A percentile compares a stretch with the other conserved stretches of the same genome.
These are phyloP conservation scores for Pachymerium ferrugineum DNA, from an alignment of 2,888 invertebrate genomes.

Conservation along the genomic window DNA sequence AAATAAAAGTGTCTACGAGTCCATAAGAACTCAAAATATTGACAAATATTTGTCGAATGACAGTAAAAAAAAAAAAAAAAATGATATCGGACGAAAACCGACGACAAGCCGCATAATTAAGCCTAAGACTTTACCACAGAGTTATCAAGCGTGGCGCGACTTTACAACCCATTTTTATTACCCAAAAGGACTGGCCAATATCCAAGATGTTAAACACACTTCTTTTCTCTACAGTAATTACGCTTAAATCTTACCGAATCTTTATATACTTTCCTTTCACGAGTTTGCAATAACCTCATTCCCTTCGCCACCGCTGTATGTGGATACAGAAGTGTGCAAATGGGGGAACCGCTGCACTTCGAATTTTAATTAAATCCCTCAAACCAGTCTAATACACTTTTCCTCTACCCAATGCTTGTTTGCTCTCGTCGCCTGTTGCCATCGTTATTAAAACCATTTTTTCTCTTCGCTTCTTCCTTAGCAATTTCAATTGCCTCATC, in stretches of 20 bases:
- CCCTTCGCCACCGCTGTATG: background rate
- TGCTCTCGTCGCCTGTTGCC: background rate
- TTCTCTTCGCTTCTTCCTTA: too few species aligned
- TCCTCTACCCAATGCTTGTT: background rate
- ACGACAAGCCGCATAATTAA: too few species aligned
- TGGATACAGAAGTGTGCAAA: background rate
- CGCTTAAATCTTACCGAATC: background rate
- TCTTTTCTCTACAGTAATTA: background rate
- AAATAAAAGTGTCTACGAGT: background rate
- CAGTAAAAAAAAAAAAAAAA: too few species aligned
- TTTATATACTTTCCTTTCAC: background rate
- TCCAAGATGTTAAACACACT: too few species aligned
- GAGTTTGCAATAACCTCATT: background rate
- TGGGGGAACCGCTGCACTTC: constrained; percentile 7
- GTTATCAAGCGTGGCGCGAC: too few species aligned
- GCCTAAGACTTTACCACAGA: too few species aligned
- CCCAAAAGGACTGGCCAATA: too few species aligned
- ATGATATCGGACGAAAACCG: too few species aligned
- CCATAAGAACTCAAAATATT: background rate
- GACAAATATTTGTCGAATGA: too few species aligned
- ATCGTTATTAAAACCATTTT: background rate
- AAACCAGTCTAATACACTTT: background rate
- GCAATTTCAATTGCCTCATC: too few species aligned
- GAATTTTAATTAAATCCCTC: constrained; percentile 14
- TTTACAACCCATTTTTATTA: too few species aligned